Conservation (phyloP, 92 coral and sea anemone species). For the Parazoanthus swiftii region DNA sequence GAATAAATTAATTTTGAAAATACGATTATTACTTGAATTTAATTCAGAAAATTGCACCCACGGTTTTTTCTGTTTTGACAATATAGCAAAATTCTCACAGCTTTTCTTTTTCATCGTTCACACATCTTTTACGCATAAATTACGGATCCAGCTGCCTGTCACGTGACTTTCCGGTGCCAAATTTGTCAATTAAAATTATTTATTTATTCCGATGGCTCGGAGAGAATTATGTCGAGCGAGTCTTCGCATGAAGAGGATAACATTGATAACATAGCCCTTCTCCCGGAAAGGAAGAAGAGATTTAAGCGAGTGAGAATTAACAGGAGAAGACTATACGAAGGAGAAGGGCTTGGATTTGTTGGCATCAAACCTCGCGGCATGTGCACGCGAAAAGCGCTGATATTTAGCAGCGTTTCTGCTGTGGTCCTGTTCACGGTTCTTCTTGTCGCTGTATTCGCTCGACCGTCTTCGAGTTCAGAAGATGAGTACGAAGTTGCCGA, state of each 20-base stretch:
- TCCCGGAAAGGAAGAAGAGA: constrained; percentile 67
- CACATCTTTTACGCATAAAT: background rate
- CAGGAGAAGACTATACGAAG: constrained; percentile 48
- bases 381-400: constrained; percentile 66
- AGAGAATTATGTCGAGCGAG: constrained; percentile 45
- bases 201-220: constrained; percentile 27
- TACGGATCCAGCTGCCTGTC: constrained; percentile 9
- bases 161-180: constrained; percentile 29
- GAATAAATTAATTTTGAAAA: constrained; percentile 11
- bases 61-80: background rate
- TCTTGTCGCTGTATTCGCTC: constrained; percentile 70
- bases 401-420: constrained; percentile 63
- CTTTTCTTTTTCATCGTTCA: background rate
- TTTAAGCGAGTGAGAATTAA: constrained; percentile 53
- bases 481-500: constrained; percentile 47
- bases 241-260: constrained; percentile 58
- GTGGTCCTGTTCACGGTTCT: constrained; percentile 64
- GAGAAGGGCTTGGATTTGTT: constrained; percentile 27
- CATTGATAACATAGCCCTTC: constrained; percentile 70
- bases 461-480: constrained; percentile 76
- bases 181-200: constrained; percentile 35
- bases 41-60: background rate
- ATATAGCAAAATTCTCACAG: background rate
- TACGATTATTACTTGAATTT: background rate
- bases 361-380: constrained; percentile 44